Conservation (phyloP, 2,888 invertebrate genomes). For the Xanthia togata region DNA sequence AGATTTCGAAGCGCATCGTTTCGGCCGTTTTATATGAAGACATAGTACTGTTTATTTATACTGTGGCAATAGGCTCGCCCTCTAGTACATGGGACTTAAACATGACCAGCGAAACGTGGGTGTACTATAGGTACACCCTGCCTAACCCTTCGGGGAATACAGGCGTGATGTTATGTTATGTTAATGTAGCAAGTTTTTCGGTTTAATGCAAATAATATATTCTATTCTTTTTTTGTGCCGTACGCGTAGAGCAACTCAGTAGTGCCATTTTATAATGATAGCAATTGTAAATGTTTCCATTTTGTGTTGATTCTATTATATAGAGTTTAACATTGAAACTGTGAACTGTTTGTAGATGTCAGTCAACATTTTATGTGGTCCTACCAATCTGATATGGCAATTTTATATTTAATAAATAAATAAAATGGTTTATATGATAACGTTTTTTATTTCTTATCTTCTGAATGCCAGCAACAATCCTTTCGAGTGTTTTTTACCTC, state of each 20-base stretch:
- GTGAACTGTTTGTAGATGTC: slow-evolving; percentile 82
- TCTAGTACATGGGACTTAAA: no score
- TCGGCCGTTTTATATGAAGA: no score
- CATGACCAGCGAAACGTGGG: no score
- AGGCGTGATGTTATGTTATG: no score
- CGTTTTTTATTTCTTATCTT: slow-evolving; percentile 58
- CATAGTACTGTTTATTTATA: no score
- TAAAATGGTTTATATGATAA: slow-evolving; percentile 78
- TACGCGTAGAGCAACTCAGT: slow-evolving; percentile 59
- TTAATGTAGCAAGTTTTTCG: neutral
- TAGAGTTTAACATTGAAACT: slow-evolving; percentile 85
- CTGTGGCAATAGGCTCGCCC: no score
- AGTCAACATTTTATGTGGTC: slow-evolving; percentile 78
- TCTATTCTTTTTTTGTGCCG: slow-evolving; percentile 31
- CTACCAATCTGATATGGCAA: slow-evolving; percentile 82
- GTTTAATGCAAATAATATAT: neutral
- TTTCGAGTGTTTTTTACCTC: neutral
- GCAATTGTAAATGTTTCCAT: slow-evolving; percentile 81
- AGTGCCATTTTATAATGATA: slow-evolving; percentile 77
- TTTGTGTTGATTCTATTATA: slow-evolving; percentile 87
- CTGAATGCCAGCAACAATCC: neutral
- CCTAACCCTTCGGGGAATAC: no score
- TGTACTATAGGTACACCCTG: no score
- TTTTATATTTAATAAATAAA: slow-evolving; percentile 88
- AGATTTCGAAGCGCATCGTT: no score